These are phyloP conservation scores for Campaea margaritaria DNA, from an alignment of 2,888 invertebrate species.

Conservation along the genomic window DNA sequence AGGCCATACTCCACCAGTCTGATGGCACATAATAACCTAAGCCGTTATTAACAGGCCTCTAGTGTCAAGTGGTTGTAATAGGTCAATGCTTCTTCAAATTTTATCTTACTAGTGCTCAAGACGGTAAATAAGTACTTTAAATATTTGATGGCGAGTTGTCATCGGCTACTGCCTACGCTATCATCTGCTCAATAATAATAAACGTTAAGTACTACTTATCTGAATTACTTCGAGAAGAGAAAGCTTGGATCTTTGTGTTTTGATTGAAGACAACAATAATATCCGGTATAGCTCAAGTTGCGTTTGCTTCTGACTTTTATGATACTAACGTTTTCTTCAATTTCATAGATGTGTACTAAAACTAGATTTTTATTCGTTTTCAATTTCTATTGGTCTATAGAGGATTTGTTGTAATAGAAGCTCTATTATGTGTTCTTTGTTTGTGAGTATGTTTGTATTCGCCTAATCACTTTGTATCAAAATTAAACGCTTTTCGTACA, in stretches of 20 bases:
- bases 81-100: constrained; percentile 40
- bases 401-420: too few species aligned
- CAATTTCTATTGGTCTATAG: not conserved
- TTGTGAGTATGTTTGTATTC: too few species aligned
- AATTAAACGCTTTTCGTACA: too few species aligned
- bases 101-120: constrained; percentile 33
- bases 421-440: too few species aligned
- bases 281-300: constrained; percentile 29
- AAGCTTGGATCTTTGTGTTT: constrained; percentile 36
- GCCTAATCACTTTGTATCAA: too few species aligned
- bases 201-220: constrained; percentile 41
- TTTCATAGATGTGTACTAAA: constrained; percentile 4
- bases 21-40: constrained; percentile 14
- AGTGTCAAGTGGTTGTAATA: constrained; percentile 32
- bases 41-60: constrained; percentile 26
- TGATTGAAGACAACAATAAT: constrained; percentile 35
- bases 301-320: constrained; percentile 27
- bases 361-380: not conserved
- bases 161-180: constrained; percentile 62
- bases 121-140: constrained; percentile 45
- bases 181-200: constrained; percentile 46
- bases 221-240: constrained; percentile 35
- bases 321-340: constrained; percentile 42
- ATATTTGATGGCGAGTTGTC: constrained; percentile 49
- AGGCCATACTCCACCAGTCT: constrained; percentile 13